Conservation (phyloP, 1,140 invertebrate species). For the Drosophila pectinifera region DNA sequence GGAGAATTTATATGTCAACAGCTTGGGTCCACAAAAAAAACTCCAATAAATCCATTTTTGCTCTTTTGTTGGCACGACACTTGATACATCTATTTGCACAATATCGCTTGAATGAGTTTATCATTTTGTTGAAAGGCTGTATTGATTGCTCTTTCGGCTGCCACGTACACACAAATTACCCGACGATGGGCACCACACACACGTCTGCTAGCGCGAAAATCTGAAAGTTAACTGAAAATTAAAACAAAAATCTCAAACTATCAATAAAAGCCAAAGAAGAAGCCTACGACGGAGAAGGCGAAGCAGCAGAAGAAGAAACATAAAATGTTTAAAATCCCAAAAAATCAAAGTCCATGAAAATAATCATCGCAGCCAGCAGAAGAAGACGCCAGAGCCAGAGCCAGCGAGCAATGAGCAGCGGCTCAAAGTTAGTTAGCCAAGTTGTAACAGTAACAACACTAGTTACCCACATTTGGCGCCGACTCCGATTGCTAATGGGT, state of each 20-base stretch:
- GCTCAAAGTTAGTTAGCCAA: slow-evolving; percentile 57
- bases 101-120: slow-evolving; percentile 19
- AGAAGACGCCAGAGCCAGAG: slow-evolving; percentile 15
- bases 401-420: slow-evolving; percentile 48
- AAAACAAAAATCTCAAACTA: slow-evolving; percentile 77
- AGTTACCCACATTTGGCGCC: slow-evolving; percentile 82
- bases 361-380: slow-evolving; percentile 66
- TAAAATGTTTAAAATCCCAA: slow-evolving; percentile 83
- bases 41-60: slow-evolving; percentile 31
- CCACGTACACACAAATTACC: slow-evolving; percentile 61
- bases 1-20: slow-evolving; percentile 9
- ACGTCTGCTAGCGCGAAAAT: slow-evolving; percentile 84
- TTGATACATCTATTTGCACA: slow-evolving; percentile 11
- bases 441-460: slow-evolving; percentile 55
- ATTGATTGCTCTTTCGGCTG: slow-evolving; percentile 24
- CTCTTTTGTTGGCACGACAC: slow-evolving; percentile 6
- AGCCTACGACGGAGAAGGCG: slow-evolving; percentile 41
- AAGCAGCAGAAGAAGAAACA: slow-evolving; percentile 62
- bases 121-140: neutral
- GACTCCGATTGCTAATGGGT: slow-evolving; percentile 55
- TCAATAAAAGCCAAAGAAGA: slow-evolving; percentile 60
- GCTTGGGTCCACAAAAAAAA: slow-evolving; percentile 9
- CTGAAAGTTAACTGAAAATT: slow-evolving; percentile 85
- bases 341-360: slow-evolving; percentile 85
- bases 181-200: slow-evolving; percentile 34